phyloP scores from a whole-genome alignment of 2,888 invertebrate genomes.

The Hemaris fuciformis region DNA sequence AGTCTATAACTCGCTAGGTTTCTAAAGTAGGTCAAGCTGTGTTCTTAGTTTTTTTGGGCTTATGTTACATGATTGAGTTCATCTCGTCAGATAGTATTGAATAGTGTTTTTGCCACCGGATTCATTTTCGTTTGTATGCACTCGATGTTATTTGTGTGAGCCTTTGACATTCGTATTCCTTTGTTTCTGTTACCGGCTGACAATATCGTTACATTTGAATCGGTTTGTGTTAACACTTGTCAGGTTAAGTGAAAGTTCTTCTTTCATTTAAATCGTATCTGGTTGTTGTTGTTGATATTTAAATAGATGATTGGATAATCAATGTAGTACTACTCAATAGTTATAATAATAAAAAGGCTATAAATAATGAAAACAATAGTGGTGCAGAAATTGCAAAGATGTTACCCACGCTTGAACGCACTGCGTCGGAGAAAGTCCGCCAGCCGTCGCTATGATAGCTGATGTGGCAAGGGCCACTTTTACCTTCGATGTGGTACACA shows the following conservation, averaged over 20 bases:
- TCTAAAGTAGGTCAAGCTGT: not conserved
- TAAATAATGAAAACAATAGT: conserved; percentile 49
- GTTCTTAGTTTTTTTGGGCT: conserved; percentile 4
- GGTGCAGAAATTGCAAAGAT: conserved; percentile 43
- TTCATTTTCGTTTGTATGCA: not conserved
- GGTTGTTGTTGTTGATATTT: no score
- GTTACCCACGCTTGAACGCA: conserved; percentile 63
- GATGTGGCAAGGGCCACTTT: conserved; percentile 19
- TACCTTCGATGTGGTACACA: conserved; percentile 10
- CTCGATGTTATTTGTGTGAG: not conserved
- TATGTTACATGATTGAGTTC: conserved; percentile 4
- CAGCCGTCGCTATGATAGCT: conserved; percentile 24
- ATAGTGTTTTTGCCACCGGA: conserved; percentile 7
- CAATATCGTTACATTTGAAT: not conserved
- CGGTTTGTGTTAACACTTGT: no score
- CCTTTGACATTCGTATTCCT: not conserved
- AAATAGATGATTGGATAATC: not conserved
- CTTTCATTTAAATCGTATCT: no score
- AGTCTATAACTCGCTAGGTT: not conserved
- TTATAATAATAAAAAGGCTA: not conserved
- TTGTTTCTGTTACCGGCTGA: not conserved
- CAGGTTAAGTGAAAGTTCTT: no score
- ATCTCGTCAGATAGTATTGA: not conserved
- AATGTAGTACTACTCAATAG: not conserved
- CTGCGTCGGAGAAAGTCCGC: conserved; percentile 53